Percentiles rank a stretch among this genome's conserved stretches.
phyloP scores from a whole-genome alignment of 2,797 vertebrate species.

The Chlorospingus semifuscus region DNA sequence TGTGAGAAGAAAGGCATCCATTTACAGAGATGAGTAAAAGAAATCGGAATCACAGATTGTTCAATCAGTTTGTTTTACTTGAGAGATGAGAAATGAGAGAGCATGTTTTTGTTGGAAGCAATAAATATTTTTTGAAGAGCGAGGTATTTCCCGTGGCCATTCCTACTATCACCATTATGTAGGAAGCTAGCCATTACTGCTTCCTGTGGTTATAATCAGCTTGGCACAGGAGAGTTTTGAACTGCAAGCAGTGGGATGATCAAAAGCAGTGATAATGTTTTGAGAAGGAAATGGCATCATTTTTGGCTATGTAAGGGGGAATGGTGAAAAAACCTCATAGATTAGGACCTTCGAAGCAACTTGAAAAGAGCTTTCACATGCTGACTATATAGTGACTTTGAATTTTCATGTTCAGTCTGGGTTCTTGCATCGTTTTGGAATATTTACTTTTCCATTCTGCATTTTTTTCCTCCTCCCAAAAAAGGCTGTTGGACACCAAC shows the following conservation, averaged over 20 bases:
- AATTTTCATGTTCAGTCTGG: not conserved
- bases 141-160: not conserved
- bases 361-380: not conserved
- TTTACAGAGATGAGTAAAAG: not conserved
- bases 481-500: not conserved
- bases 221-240: conserved; percentile 4
- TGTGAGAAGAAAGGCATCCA: not conserved
- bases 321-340: not conserved
- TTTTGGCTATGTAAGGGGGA: conserved; percentile 23
- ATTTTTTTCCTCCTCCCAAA: not conserved
- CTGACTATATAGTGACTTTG: not conserved
- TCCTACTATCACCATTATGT: not conserved
- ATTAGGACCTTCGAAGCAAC: not conserved
- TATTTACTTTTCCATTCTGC: conserved; percentile 1
- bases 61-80: not conserved
- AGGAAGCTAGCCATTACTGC: not conserved
- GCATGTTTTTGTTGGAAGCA: not conserved
- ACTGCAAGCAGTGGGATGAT: conserved; percentile 12
- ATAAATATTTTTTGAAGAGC: not conserved
- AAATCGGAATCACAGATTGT: not conserved
- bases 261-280: conserved; percentile 50
- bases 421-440: not conserved
- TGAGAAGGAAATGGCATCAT: conserved; percentile 49
- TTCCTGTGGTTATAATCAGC: not conserved
- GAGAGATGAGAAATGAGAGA: not conserved